Percentiles rank a stretch among this genome's conserved stretches.
Conservation (phyloP, 2,797 vertebrate genomes). For the Acipenser transmontanus region DNA sequence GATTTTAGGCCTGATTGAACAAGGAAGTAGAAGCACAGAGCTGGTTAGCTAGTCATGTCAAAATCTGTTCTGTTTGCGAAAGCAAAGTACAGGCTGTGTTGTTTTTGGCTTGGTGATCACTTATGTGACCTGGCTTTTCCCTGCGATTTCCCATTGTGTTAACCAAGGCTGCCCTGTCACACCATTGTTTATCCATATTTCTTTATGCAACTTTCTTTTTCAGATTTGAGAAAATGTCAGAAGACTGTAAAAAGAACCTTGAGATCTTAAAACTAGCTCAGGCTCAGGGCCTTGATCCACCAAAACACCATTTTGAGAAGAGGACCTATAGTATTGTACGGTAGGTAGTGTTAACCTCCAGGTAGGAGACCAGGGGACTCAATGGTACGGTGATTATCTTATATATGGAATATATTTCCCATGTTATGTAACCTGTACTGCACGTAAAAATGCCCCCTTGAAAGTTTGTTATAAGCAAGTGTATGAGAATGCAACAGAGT, state of each 20-base stretch:
- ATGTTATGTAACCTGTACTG: too few species aligned
- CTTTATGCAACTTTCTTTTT: slow-evolving; percentile 7
- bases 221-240: slow-evolving; percentile 91
- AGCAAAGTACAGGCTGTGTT: neutral
- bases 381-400: too few species aligned
- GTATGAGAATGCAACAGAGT: too few species aligned
- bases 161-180: neutral
- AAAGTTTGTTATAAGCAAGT: too few species aligned
- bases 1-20: neutral
- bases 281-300: slow-evolving; percentile 78
- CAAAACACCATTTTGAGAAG: slow-evolving; percentile 88
- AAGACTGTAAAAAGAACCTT: slow-evolving; percentile 78
- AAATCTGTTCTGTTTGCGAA: neutral
- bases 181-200: neutral
- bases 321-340: slow-evolving; percentile 82
- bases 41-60: neutral
- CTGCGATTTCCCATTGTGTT: neutral
- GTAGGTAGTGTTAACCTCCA: slow-evolving; percentile 40
- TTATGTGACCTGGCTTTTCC: too few species aligned
- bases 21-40: neutral
- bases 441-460: too few species aligned
- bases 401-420: too few species aligned
- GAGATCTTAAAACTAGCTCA: slow-evolving; percentile 83
- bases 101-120: too few species aligned
- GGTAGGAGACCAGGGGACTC: too few species aligned